Evolutionary conservation across 2,113 vertebrate genomes (phyloP).

Genomic region (Notarius quadriscutis): DNA sequence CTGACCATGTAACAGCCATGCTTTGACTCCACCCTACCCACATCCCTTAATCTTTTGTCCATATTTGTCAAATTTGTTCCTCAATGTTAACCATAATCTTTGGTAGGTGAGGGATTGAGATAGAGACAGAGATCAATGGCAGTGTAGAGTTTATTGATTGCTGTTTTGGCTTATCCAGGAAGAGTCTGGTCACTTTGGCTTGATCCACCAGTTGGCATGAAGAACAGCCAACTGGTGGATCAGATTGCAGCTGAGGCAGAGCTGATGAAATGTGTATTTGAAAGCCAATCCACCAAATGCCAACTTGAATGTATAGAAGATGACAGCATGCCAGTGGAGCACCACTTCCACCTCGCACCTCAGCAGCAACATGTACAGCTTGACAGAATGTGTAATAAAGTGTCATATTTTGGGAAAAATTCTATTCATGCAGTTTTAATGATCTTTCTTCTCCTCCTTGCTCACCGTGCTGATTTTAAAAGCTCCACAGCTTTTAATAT

Average conservation of each 20-base stretch:
- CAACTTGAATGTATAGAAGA: slow-evolving; percentile 42
- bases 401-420: slow-evolving; percentile 24
- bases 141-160: not conserved
- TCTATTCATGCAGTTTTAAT: not conserved
- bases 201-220: slow-evolving; percentile 28
- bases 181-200: slow-evolving; percentile 44
- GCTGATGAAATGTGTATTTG: slow-evolving; percentile 44
- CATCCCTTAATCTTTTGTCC: not conserved
- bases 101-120: not conserved
- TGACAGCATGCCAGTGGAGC: slow-evolving; percentile 13
- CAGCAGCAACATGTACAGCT: not conserved
- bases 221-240: not conserved
- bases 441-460: not conserved
- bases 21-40: not conserved
- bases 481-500: not conserved
- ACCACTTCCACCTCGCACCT: not conserved
- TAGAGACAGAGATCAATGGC: slow-evolving; percentile 5
- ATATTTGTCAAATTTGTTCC: slow-evolving; percentile 34
- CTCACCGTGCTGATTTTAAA: not conserved
- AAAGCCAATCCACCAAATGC: slow-evolving; percentile 40
- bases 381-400: not conserved
- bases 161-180: slow-evolving; percentile 30
- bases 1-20: no score
- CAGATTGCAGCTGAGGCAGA: slow-evolving; percentile 32
- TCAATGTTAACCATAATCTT: slow-evolving; percentile 56